phyloP scores from a whole-genome alignment of 2,888 invertebrate species.

The Gortyna flavago region DNA sequence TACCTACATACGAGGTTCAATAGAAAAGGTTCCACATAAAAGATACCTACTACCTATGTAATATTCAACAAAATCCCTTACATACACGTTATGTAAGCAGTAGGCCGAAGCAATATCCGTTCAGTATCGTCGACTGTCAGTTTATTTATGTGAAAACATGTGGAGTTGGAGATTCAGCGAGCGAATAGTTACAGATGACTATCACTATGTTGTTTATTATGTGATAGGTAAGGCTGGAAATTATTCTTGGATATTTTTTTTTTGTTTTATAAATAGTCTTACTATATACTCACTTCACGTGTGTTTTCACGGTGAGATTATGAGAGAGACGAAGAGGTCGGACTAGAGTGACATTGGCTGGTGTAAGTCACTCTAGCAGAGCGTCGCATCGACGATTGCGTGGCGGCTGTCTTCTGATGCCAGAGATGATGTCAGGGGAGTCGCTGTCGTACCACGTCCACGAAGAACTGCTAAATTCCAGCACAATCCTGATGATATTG shows the following conservation, averaged over 20 bases:
- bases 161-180: constrained; percentile 73
- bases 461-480: neutral
- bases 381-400: neutral
- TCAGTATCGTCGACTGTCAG: constrained; percentile 75
- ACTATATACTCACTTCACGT: too few species aligned
- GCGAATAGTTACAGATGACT: constrained; percentile 47
- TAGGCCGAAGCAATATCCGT: constrained; percentile 80
- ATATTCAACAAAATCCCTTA: constrained; percentile 50
- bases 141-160: constrained; percentile 78
- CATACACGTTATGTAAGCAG: constrained; percentile 50
- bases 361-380: neutral
- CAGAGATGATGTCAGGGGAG: neutral
- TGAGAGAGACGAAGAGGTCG: neutral
- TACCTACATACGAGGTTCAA: neutral
- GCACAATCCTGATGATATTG: neutral
- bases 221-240: constrained; percentile 6
- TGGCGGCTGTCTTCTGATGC: neutral
- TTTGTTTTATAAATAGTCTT: neutral
- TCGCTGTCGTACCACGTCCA: neutral
- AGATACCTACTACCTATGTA: constrained; percentile 23
- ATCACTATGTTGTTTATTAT: constrained; percentile 23
- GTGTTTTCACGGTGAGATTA: too few species aligned
- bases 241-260: neutral
- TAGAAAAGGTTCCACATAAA: constrained; percentile 14
- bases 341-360: neutral